These are phyloP conservation scores for Bergia sp. DNA, from an alignment of 92 coral and sea anemone species.

Conservation along the genomic window DNA sequence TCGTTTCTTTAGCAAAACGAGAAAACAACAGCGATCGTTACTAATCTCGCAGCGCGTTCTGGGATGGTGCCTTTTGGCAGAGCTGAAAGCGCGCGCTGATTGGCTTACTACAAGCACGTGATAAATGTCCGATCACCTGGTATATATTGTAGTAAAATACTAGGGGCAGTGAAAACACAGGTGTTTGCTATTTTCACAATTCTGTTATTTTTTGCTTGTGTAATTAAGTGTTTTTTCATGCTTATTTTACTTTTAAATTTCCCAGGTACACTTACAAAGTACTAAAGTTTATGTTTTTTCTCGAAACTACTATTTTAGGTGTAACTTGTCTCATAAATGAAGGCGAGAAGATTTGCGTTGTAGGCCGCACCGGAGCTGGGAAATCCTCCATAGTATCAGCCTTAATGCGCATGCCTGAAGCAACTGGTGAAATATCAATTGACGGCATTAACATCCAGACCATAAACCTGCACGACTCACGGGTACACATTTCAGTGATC, in stretches of 20 bases:
- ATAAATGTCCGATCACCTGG: no score
- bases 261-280: neutral
- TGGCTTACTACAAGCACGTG: no score
- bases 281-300: neutral
- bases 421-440: slow-evolving; percentile 6
- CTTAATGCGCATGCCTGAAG: slow-evolving; percentile 41
- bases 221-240: neutral
- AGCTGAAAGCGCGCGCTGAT: no score
- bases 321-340: slow-evolving; percentile 2
- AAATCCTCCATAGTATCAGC: slow-evolving; percentile 26
- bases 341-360: slow-evolving; percentile 14
- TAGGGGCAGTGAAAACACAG: no score
- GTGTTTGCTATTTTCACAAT: no score
- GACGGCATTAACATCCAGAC: slow-evolving; percentile 12
- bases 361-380: slow-evolving; percentile 35
- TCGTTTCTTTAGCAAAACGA: no score
- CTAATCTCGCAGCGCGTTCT: no score
- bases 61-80: no score
- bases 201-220: no score
- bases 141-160: no score
- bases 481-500: slow-evolving; percentile 14
- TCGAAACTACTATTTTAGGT: neutral
- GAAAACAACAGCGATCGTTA: no score
- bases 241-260: neutral
- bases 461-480: slow-evolving; percentile 11